Conservation (phyloP, 2,888 invertebrate species). For the Fissipunctia ypsillon region DNA sequence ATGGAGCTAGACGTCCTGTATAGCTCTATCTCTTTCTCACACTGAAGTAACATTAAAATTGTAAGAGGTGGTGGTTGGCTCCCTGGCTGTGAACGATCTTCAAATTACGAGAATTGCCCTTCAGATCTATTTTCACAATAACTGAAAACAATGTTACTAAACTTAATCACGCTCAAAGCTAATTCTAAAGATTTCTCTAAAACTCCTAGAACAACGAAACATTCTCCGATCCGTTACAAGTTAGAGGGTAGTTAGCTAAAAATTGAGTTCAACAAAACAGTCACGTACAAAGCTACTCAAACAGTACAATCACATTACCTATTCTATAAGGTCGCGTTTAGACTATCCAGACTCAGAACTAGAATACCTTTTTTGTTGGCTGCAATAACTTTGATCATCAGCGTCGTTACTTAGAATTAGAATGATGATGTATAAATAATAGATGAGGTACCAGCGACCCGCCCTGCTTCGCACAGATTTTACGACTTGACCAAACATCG, state of each 20-base stretch:
- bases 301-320: constrained; percentile 30
- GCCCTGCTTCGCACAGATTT: no score
- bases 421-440: no score
- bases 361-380: neutral
- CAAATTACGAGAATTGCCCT: no score
- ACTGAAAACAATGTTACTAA: neutral
- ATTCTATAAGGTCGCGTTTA: constrained; percentile 21
- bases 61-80: no score
- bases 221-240: neutral
- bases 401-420: neutral
- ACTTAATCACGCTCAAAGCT: neutral
- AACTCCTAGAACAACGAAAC: constrained; percentile 1
- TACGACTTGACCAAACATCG: no score
- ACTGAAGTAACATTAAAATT: no score
- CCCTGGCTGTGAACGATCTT: no score
- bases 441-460: no score
- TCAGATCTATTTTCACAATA: neutral
- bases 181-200: neutral
- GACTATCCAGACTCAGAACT: neutral
- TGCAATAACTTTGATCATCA: neutral
- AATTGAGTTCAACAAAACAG: neutral
- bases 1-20: no score
- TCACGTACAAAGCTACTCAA: constrained; percentile 21
- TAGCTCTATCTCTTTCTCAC: no score
- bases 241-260: constrained; percentile 6